phyloP scores from a whole-genome alignment of 2,888 invertebrate genomes.

The Trichogramma dendrolimi region DNA sequence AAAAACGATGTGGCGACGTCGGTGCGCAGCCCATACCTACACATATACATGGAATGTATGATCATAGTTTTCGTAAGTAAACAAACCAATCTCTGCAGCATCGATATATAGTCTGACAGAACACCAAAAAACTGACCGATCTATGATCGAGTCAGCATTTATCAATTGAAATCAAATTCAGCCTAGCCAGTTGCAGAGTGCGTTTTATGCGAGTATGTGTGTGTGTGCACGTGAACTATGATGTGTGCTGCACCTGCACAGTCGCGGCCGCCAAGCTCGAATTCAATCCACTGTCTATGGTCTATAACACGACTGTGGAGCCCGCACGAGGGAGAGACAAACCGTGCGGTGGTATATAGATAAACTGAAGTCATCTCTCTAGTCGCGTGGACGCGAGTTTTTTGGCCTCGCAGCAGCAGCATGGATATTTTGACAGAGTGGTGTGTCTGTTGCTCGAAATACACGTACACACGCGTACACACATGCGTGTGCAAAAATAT shows the following conservation, averaged over 20 bases:
- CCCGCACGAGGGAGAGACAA: slow-evolving; percentile 1
- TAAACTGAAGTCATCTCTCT: slow-evolving; percentile 16
- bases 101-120: slow-evolving; percentile 11
- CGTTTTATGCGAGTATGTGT: no score
- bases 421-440: slow-evolving; percentile 25
- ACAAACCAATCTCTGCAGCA: slow-evolving; percentile 21
- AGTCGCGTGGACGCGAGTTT: slow-evolving; percentile 30
- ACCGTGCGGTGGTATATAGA: slow-evolving; percentile 1
- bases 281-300: background rate
- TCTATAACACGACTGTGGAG: background rate
- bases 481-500: no score
- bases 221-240: background rate
- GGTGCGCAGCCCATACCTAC: background rate
- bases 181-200: slow-evolving; percentile 16
- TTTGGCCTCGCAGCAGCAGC: slow-evolving; percentile 21
- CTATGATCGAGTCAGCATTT: slow-evolving; percentile 11
- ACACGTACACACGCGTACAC: no score
- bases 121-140: slow-evolving; percentile 24
- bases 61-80: slow-evolving; percentile 6
- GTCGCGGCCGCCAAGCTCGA: slow-evolving; percentile 5
- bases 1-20: slow-evolving; percentile 10
- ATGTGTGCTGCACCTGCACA: background rate
- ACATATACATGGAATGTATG: no score
- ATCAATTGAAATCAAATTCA: slow-evolving; percentile 28
- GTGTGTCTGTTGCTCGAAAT: slow-evolving; percentile 34